Conservation (phyloP, 2,113 vertebrate species). For the Shinisaurus crocodilurus region DNA sequence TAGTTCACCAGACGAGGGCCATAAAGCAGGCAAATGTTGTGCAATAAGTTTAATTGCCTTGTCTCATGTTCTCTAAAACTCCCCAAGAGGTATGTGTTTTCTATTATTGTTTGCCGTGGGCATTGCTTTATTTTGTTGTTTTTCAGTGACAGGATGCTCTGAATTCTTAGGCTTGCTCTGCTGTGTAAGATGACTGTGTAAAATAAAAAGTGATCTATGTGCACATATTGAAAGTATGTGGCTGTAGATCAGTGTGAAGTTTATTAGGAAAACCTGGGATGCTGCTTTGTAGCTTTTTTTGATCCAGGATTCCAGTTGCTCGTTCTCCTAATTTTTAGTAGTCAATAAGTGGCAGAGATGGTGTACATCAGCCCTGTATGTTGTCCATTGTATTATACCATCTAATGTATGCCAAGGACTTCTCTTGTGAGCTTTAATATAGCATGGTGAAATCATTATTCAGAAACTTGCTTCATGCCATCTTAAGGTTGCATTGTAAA, state of each 20-base stretch:
- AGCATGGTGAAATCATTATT: not conserved
- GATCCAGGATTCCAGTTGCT: not conserved
- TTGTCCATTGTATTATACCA: not conserved
- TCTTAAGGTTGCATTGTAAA: not conserved
- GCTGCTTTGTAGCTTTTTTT: not conserved
- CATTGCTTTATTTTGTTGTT: not conserved
- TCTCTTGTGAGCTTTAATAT: not conserved
- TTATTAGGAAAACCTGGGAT: not conserved
- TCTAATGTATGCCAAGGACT: too few relatives aligned
- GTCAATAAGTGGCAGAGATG: not conserved
- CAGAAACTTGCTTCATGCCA: not conserved
- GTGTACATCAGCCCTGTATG: not conserved
- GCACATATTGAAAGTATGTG: not conserved
- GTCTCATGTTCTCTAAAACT: not conserved
- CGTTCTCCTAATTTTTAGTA: not conserved
- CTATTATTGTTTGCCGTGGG: not conserved
- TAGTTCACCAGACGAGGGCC: not conserved
- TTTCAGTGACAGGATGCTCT: not conserved
- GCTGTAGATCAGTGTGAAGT: not conserved
- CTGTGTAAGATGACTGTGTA: not conserved
- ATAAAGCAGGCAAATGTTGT: not conserved
- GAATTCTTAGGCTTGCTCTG: not conserved
- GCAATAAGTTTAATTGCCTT: not conserved
- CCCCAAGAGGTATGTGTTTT: not conserved
- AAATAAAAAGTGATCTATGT: not conserved